Percentiles rank a stretch among this genome's conserved stretches.
phyloP scores from a whole-genome alignment of 2,797 vertebrate species.

The Anguilla marmorata region DNA sequence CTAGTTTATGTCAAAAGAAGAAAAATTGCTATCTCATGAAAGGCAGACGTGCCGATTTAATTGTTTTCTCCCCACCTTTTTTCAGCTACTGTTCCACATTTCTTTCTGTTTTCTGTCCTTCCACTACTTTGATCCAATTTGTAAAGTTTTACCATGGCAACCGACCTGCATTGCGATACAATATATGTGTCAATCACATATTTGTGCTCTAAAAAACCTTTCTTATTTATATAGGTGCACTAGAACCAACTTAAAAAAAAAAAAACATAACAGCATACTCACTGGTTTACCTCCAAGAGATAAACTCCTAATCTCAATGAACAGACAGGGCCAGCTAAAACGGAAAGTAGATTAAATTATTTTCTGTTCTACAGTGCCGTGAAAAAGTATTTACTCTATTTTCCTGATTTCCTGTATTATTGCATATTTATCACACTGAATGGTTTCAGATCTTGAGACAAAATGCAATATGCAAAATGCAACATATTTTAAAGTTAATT shows the following conservation, averaged over 20 bases:
- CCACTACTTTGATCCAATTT: background rate
- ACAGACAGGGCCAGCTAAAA: background rate
- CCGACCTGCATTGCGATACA: background rate
- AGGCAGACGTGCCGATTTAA: background rate
- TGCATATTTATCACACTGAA: too few relatives aligned
- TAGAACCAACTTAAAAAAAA: background rate
- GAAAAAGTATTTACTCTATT: too few relatives aligned
- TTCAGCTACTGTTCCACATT: background rate
- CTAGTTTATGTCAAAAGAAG: background rate
- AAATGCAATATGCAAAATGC: too few relatives aligned
- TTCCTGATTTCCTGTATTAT: too few relatives aligned
- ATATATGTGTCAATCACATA: background rate
- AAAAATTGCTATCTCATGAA: background rate
- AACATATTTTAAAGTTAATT: too few relatives aligned
- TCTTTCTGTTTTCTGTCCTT: background rate
- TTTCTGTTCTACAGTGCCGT: background rate
- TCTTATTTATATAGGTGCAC: background rate
- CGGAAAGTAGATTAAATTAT: background rate
- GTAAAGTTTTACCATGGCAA: background rate
- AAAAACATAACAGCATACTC: background rate
- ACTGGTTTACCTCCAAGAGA: background rate
- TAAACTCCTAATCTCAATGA: background rate
- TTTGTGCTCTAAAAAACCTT: background rate
- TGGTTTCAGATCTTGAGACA: too few relatives aligned
- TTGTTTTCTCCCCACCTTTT: background rate